Conservation (phyloP, 2,888 invertebrate species). For the Liopterus haemorrhoidalis region DNA sequence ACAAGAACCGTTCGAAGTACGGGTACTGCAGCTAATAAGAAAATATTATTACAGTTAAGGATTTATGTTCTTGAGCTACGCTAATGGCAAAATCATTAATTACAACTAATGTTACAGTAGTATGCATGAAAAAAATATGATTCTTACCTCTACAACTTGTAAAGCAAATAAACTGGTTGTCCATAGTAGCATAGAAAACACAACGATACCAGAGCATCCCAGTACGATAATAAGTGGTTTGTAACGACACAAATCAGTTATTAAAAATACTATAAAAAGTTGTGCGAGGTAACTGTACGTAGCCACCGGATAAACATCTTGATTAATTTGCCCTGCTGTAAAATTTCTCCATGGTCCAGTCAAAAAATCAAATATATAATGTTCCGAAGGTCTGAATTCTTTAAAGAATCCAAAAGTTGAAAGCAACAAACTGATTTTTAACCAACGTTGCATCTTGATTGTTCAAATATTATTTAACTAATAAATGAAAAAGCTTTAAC, state of each 20-base stretch:
- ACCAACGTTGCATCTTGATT: constrained; percentile 56
- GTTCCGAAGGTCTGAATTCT: constrained; percentile 71
- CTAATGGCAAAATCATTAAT: too few relatives aligned
- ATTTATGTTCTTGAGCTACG: background rate
- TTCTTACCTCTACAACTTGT: constrained; percentile 46
- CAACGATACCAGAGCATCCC: constrained; percentile 58
- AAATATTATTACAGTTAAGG: background rate
- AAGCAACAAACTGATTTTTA: constrained; percentile 58
- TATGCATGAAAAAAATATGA: constrained; percentile 38
- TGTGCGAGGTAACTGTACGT: constrained; percentile 71
- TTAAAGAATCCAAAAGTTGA: constrained; percentile 70
- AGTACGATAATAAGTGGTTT: constrained; percentile 76
- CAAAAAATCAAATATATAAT: constrained; percentile 68
- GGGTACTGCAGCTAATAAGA: too few relatives aligned
- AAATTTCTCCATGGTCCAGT: constrained; percentile 64
- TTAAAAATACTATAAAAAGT: constrained; percentile 63
- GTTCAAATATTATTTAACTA: background rate
- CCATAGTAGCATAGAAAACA: constrained; percentile 66
- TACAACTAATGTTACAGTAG: too few relatives aligned
- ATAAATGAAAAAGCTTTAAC: too few relatives aligned
- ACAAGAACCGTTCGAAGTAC: too few relatives aligned
- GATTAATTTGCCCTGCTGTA: constrained; percentile 59
- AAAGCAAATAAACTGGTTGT: constrained; percentile 60
- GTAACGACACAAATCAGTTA: constrained; percentile 72
- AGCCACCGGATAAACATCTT: constrained; percentile 71